Evolutionary conservation across 1,140 invertebrate genomes (phyloP), one percentile per base, ranked within the genome.

Genomic region (Oncopeltus fasciatus): DNA sequence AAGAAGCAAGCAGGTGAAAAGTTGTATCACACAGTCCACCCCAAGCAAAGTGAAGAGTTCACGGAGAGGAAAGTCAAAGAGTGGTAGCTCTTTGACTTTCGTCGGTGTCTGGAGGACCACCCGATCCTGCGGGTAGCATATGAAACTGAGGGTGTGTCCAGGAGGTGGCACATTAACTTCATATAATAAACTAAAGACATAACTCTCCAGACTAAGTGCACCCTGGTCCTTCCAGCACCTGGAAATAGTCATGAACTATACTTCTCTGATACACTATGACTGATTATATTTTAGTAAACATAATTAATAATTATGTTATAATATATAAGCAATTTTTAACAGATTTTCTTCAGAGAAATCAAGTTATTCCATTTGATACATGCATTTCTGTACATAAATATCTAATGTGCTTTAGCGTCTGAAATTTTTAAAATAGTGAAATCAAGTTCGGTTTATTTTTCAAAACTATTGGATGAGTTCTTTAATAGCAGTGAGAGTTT

Each of bases 1-100:
- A 9, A 99, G 75, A 14, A 99, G 77, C 27, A 98, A 86, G 77
- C 94, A 95, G 2, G 93, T 93, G 70, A 97, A 92, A n/a, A 98
- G 76, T 70, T 93, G 87, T 33, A 99, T 80, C 28, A 96, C 83
- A 72, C 87, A 89, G 65, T 97, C 92, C 2, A 95, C 83, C 28
- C 91, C 91, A 33, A 98, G 76, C 69, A 87, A 82, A 18, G 80
- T 77, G 71, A 98, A 96, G 68, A 98, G 81, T 62, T 93, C 80
- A 67, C 88, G 81, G 26, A 98, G 73, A 0, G 93, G 83, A 74
- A 95, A 98, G 72, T 99, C 96, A 64, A 98, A 83, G 65, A 97
- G 79, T 2, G 95, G 95, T 68, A 98, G 75, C 73, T 98, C 94
- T 65, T 83, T 77, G 8, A 79, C 80, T 20, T 80, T 73, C 64